Percentiles rank a stretch among this genome's conserved stretches.
Conservation (phyloP, 2,113 vertebrate genomes). For the Pandion haliaetus region DNA sequence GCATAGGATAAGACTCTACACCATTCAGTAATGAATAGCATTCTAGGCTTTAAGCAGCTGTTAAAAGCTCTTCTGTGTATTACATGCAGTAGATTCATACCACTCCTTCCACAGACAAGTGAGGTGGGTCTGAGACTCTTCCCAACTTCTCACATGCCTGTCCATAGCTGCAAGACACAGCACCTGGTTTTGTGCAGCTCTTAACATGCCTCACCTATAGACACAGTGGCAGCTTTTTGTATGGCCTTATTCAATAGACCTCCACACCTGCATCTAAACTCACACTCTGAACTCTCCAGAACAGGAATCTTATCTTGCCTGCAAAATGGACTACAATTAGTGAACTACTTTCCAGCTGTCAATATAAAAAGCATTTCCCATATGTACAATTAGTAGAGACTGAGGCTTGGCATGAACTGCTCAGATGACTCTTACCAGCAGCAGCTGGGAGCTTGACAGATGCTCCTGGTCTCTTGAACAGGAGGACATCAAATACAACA, state of each 20-base stretch:
- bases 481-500: not conserved
- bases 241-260: not conserved
- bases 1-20: not conserved
- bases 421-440: fast-evolving
- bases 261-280: not conserved
- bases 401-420: not conserved
- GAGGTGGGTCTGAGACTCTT: not conserved
- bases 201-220: fast-evolving
- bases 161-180: not conserved
- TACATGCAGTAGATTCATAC: fast-evolving
- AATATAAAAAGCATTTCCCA: not conserved
- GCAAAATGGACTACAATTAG: fast-evolving
- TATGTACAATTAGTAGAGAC: fast-evolving
- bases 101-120: not conserved
- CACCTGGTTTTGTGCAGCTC: not conserved
- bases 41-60: not conserved
- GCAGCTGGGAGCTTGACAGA: not conserved
- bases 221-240: not conserved
- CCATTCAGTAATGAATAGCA: fast-evolving
- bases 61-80: not conserved
- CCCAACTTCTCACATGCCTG: not conserved
- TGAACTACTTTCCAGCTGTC: fast-evolving
- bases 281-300: not conserved
- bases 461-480: not conserved
- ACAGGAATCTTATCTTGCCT: not conserved